Conservation (phyloP, 2,113 vertebrate species). For the Halichoeres trimaculatus region DNA sequence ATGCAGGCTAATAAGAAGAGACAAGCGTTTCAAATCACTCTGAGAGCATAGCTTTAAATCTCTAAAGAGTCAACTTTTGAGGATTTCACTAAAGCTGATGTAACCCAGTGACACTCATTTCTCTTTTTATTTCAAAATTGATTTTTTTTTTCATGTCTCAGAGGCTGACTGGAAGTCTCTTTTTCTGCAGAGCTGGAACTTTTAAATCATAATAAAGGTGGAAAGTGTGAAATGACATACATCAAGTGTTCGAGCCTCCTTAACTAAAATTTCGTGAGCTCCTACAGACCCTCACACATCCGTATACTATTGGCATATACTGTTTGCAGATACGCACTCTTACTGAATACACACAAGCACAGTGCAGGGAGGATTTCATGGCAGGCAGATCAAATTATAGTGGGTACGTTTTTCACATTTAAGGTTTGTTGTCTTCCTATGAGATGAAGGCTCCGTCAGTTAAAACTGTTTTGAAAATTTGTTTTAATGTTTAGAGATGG, state of each 20-base stretch:
- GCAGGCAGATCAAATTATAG: constrained; percentile 30
- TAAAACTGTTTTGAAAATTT: constrained; percentile 25
- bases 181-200: not conserved
- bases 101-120: constrained; percentile 25
- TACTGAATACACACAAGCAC: not conserved
- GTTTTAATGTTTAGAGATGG: not conserved
- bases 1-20: constrained; percentile 28
- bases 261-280: constrained; percentile 1
- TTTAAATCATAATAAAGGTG: not conserved
- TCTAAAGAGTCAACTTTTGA: constrained; percentile 19
- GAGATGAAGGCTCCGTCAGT: constrained; percentile 35
- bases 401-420: constrained; percentile 7
- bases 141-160: not conserved
- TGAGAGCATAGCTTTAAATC: constrained; percentile 6
- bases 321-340: no score
- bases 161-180: not conserved
- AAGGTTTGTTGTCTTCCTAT: constrained; percentile 14
- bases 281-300: not conserved
- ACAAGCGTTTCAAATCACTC: constrained; percentile 30
- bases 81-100: constrained; percentile 38
- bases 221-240: not conserved
- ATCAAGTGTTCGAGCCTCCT: constrained; percentile 6
- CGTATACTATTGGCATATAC: no score
- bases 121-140: constrained; percentile 2
- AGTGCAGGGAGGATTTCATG: not conserved